Evolutionary conservation across 1,140 invertebrate species (phyloP).

Genomic region (Drusus annulatus): DNA sequence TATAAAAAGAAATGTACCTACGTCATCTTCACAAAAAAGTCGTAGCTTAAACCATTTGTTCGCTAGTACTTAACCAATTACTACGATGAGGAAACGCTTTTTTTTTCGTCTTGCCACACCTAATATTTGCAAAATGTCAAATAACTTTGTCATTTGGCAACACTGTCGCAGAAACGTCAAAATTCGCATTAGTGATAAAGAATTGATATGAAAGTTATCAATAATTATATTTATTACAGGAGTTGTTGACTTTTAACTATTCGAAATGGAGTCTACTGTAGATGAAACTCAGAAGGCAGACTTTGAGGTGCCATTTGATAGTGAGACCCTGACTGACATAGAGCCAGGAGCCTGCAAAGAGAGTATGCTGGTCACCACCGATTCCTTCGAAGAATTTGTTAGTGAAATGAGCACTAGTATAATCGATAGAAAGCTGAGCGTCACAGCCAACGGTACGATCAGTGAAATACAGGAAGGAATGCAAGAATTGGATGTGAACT

Average conservation of each 20-base stretch:
- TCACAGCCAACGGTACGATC: slow-evolving; percentile 69
- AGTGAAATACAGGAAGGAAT: slow-evolving; percentile 73
- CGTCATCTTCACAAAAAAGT: too few relatives aligned
- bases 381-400: slow-evolving; percentile 80
- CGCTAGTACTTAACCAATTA: too few relatives aligned
- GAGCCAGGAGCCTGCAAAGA: slow-evolving; percentile 63
- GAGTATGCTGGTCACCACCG: slow-evolving; percentile 79
- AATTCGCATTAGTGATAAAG: slow-evolving; percentile 33
- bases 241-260: neutral
- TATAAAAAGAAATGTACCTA: too few relatives aligned
- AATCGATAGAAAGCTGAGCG: slow-evolving; percentile 69
- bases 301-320: slow-evolving; percentile 15
- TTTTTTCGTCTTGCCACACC: too few relatives aligned
- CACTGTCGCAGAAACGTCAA: slow-evolving; percentile 25
- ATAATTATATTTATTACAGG: slow-evolving; percentile 13
- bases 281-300: neutral
- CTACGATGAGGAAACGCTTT: too few relatives aligned
- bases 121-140: slow-evolving; percentile 16
- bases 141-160: neutral
- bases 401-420: slow-evolving; percentile 77
- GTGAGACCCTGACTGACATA: slow-evolving; percentile 13
- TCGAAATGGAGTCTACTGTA: slow-evolving; percentile 11
- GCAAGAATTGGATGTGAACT: slow-evolving; percentile 61
- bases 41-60: too few relatives aligned
- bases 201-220: slow-evolving; percentile 25